A percentile compares a stretch with the other conserved stretches of the same genome.
Evolutionary conservation across 2,113 vertebrate species (phyloP).

Genomic region (Prunella himalayana): DNA sequence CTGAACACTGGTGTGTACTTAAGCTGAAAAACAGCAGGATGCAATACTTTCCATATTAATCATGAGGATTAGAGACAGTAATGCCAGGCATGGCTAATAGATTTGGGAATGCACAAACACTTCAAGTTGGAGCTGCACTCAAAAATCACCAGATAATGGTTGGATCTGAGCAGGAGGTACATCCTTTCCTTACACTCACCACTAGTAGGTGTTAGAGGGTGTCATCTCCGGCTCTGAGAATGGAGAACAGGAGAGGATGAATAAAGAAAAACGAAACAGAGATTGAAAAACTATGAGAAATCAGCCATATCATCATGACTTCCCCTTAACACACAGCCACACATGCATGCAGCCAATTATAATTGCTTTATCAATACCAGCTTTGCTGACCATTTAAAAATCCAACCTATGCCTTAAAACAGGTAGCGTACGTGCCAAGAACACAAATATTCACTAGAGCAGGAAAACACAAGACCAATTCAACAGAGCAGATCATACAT

Average conservation of each 20-base stretch:
- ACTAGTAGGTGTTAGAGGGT: constrained; percentile 33
- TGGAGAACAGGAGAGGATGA: background rate
- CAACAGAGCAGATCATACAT: constrained; percentile 52
- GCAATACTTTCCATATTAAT: background rate
- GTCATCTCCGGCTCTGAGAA: background rate
- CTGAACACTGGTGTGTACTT: background rate
- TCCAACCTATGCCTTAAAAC: constrained; percentile 1
- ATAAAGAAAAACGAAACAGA: constrained; percentile 16
- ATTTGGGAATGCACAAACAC: background rate
- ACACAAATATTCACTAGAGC: constrained; percentile 3
- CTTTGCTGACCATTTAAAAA: constrained; percentile 27
- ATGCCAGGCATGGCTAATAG: background rate
- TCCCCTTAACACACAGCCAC: background rate
- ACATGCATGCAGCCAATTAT: background rate
- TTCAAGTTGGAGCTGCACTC: background rate
- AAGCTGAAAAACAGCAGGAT: constrained; percentile 22
- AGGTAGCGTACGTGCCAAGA: constrained; percentile 5
- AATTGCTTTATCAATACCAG: background rate
- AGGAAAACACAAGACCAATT: constrained; percentile 43
- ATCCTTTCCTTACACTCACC: background rate
- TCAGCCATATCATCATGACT: background rate
- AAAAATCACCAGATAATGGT: background rate
- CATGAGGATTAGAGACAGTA: background rate
- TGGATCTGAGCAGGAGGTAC: background rate
- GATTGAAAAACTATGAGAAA: background rate